phyloP scores from a whole-genome alignment of 35 echinoderm and acorn worm genomes.

The Patiria miniata region DNA sequence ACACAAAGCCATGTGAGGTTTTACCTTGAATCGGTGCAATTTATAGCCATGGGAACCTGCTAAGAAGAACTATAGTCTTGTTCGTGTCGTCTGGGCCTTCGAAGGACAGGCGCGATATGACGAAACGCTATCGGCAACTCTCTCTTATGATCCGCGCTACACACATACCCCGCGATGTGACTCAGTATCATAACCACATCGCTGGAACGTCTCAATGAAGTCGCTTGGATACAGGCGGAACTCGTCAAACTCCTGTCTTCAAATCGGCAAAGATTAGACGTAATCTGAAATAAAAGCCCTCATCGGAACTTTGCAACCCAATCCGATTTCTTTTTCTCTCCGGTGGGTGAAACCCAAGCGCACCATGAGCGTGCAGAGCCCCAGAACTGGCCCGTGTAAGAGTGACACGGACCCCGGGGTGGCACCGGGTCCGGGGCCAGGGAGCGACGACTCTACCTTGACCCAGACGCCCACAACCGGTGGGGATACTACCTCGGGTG shows the following conservation, averaged over 20 bases:
- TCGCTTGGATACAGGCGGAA: background rate
- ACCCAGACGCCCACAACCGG: background rate
- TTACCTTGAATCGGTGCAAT: too few species aligned
- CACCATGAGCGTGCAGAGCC: background rate
- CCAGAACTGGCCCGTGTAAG: background rate
- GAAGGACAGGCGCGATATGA: too few species aligned
- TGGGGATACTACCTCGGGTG: background rate
- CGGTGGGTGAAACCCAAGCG: background rate
- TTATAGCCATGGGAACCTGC: too few species aligned
- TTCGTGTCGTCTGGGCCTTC: too few species aligned
- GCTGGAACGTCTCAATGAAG: background rate
- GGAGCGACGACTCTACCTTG: background rate
- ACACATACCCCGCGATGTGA: too few species aligned
- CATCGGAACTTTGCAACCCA: background rate
- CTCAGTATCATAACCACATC: background rate
- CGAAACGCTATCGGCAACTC: too few species aligned
- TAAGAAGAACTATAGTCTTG: too few species aligned
- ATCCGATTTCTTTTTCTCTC: background rate
- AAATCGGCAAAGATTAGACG: constrained; percentile 4
- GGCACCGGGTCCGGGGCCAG: background rate
- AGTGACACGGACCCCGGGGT: too few species aligned
- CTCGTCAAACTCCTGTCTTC: background rate
- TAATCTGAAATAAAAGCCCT: background rate
- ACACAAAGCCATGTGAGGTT: too few species aligned
- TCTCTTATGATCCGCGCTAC: too few species aligned